Conservation (phyloP, 1,140 invertebrate genomes). For the Agrilus planipennis region DNA sequence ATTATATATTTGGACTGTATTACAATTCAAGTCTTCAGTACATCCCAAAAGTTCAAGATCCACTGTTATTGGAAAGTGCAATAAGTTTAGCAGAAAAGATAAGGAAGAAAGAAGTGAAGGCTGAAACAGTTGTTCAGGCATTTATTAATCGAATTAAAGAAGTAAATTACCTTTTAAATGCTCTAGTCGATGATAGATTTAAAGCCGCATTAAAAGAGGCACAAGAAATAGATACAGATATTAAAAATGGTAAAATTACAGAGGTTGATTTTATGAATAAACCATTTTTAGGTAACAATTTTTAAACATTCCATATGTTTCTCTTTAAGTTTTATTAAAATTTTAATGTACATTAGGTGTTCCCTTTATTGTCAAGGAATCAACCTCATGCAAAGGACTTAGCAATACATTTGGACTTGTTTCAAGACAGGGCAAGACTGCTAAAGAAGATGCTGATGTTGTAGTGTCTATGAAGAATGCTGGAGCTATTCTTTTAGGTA, state of each 20-base stretch:
- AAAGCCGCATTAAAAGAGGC: conserved; percentile 67
- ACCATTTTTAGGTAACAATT: conserved; percentile 55
- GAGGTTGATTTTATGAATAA: conserved; percentile 46
- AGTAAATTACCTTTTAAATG: conserved; percentile 68
- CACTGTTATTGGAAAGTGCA: conserved; percentile 52
- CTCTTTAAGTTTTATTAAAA: neutral
- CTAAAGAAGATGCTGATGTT: conserved; percentile 62
- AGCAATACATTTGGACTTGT: conserved; percentile 55
- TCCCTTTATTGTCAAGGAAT: conserved; percentile 64
- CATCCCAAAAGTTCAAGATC: conserved; percentile 44
- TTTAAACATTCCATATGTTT: no score
- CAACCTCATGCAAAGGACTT: conserved; percentile 44
- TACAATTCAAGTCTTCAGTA: conserved; percentile 41
- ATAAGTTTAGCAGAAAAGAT: conserved; percentile 51
- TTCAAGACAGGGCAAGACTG: conserved; percentile 41
- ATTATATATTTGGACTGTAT: conserved; percentile 37
- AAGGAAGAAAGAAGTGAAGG: conserved; percentile 45
- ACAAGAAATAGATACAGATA: conserved; percentile 50
- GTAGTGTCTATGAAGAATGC: conserved; percentile 60
- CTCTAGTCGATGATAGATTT: conserved; percentile 68
- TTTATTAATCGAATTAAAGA: conserved; percentile 68
- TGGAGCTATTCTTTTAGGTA: conserved; percentile 55
- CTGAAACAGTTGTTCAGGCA: conserved; percentile 57
- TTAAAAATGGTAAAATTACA: conserved; percentile 40
- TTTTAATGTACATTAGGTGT: conserved; percentile 42